Evolutionary conservation across 2,113 vertebrate genomes (phyloP).

Genomic region (Mystacornis crossleyi): DNA sequence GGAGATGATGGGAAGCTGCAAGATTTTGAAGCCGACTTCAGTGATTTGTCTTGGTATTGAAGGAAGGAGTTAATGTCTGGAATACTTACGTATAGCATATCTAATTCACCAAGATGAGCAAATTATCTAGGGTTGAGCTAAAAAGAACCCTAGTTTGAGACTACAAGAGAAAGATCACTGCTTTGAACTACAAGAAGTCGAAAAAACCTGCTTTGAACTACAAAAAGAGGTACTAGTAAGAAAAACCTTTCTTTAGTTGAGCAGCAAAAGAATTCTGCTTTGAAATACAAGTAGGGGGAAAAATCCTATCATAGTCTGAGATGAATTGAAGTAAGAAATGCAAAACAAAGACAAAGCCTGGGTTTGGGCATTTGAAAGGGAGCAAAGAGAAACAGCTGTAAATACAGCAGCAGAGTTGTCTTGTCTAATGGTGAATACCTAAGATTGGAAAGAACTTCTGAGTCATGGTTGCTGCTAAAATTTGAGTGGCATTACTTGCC

Average conservation of each 20-base stretch:
- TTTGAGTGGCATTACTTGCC: neutral
- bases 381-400: neutral
- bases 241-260: conserved; percentile 25
- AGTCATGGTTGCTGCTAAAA: neutral
- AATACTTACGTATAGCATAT: neutral
- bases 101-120: conserved; percentile 48
- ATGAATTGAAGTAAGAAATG: conserved; percentile 26
- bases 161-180: conserved; percentile 43
- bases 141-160: conserved; percentile 40
- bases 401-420: neutral
- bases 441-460: neutral
- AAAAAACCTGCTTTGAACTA: conserved; percentile 57
- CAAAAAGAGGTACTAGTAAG: conserved; percentile 27
- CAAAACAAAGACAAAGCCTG: conserved; percentile 5
- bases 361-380: neutral
- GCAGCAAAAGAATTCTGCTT: conserved; percentile 36
- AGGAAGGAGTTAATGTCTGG: conserved; percentile 24
- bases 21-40: neutral
- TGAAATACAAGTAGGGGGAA: conserved; percentile 40
- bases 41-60: neutral
- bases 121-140: conserved; percentile 39
- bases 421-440: neutral
- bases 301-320: neutral
- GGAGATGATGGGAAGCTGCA: neutral
- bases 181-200: conserved; percentile 62